Evolutionary conservation across 2,888 invertebrate species (phyloP).

Genomic region (Cylloceria caligata): DNA sequence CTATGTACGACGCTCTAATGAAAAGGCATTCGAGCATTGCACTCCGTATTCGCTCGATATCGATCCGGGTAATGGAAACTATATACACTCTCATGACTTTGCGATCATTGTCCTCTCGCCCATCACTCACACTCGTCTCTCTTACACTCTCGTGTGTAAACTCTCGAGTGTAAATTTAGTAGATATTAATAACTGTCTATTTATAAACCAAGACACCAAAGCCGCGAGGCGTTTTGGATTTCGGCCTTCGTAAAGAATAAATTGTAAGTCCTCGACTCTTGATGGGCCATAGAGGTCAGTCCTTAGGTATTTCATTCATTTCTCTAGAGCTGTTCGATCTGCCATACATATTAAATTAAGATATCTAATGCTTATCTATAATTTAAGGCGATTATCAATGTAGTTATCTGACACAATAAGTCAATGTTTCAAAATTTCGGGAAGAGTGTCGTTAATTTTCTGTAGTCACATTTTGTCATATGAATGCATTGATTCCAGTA

Average conservation of each 20-base stretch:
- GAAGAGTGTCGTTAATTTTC: too few relatives aligned
- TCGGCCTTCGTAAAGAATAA: conserved; percentile 23
- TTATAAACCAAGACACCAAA: conserved; percentile 49
- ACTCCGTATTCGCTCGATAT: conserved; percentile 6
- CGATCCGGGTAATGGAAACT: conserved; percentile 17
- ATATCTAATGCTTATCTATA: conserved; percentile 19
- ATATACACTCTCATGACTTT: conserved; percentile 6
- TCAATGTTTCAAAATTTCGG: background rate
- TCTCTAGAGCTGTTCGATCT: conserved; percentile 38
- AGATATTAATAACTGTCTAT: conserved; percentile 57
- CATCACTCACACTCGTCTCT: background rate
- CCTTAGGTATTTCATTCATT: conserved; percentile 59
- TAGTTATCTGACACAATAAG: background rate
- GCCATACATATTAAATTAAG: conserved; percentile 51
- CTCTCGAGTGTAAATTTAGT: conserved; percentile 49
- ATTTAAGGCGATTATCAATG: background rate
- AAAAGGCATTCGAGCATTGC: conserved; percentile 7
- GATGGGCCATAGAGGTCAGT: background rate
- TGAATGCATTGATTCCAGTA: too few relatives aligned
- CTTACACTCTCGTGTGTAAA: too few relatives aligned
- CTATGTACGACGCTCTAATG: background rate
- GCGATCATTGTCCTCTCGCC: conserved; percentile 45
- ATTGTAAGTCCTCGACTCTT: background rate
- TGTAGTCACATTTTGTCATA: too few relatives aligned
- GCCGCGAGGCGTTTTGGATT: conserved; percentile 7